phyloP scores from a whole-genome alignment of 2,888 invertebrate species.

The Rhingia campestris region DNA sequence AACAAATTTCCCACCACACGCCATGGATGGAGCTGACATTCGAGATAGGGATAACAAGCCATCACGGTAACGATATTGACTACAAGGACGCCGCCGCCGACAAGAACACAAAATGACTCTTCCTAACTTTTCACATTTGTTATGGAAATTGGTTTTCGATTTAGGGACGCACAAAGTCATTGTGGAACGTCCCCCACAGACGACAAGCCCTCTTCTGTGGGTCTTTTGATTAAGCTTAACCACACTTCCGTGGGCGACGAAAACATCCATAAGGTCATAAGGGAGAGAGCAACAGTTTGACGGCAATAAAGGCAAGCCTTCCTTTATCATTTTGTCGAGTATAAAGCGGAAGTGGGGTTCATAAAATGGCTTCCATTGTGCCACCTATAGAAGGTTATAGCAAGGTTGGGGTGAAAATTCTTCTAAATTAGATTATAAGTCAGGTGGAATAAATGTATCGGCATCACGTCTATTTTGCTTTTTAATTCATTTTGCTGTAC shows the following conservation, averaged over 20 bases:
- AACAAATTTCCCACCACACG: conserved; percentile 33
- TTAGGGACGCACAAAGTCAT: conserved; percentile 22
- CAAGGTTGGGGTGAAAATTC: neutral
- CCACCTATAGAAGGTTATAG: neutral
- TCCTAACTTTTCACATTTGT: conserved; percentile 50
- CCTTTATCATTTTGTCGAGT: neutral
- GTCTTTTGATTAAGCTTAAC: conserved; percentile 18
- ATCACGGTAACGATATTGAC: neutral
- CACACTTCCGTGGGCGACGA: neutral
- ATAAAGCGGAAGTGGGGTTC: neutral
- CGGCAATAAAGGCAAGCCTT: neutral
- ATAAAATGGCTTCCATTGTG: neutral
- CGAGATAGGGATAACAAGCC: neutral
- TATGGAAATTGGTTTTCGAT: conserved; percentile 62
- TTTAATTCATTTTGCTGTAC: conserved; percentile 12
- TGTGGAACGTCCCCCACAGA: conserved; percentile 8
- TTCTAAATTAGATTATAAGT: conserved; percentile 43
- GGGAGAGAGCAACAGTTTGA: conserved; percentile 1
- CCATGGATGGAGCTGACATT: conserved; percentile 17
- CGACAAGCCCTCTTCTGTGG: conserved; percentile 2
- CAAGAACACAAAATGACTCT: conserved; percentile 27
- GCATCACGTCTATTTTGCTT: conserved; percentile 43
- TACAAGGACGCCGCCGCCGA: conserved; percentile 1
- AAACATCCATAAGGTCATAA: neutral
- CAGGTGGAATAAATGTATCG: conserved; percentile 46